These are phyloP conservation scores for Gobionotothen gibberifrons DNA, from an alignment of 2,797 vertebrate species.

Conservation along the genomic window DNA sequence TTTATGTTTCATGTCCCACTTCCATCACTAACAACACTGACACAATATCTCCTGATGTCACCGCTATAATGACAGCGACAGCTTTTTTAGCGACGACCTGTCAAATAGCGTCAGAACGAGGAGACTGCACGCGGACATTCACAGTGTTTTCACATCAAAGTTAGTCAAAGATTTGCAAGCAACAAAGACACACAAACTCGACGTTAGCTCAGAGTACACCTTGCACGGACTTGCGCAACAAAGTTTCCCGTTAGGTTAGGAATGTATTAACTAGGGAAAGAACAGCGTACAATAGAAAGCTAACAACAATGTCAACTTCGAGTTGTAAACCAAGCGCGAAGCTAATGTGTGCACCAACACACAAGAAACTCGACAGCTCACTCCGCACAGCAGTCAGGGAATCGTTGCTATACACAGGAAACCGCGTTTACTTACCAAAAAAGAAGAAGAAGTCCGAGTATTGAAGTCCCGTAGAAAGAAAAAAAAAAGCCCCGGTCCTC, in stretches of 20 bases:
- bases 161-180: not conserved
- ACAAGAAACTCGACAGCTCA: constrained; percentile 33
- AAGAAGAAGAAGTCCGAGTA: constrained; percentile 38
- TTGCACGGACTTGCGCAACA: constrained; percentile 71
- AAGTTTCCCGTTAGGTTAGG: constrained; percentile 60
- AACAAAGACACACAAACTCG: not conserved
- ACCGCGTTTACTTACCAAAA: constrained; percentile 36
- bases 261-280: not conserved
- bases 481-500: constrained; percentile 40
- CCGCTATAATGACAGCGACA: constrained; percentile 2
- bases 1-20: not conserved
- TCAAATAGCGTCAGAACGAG: not conserved
- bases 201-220: constrained; percentile 42
- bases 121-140: too few species aligned
- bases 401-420: not conserved
- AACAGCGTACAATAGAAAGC: not conserved
- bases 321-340: constrained; percentile 4
- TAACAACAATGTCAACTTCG: constrained; percentile 10
- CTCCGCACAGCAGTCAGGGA: constrained; percentile 7
- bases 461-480: constrained; percentile 34
- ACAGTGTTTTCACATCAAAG: not conserved
- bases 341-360: not conserved
- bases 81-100: not conserved
- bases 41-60: not conserved
- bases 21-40: not conserved